A percentile compares a stretch with the other conserved stretches of the same genome.
These are phyloP conservation scores for Oryzias sinensis DNA, from an alignment of 2,797 vertebrate species.

Conservation along the genomic window DNA sequence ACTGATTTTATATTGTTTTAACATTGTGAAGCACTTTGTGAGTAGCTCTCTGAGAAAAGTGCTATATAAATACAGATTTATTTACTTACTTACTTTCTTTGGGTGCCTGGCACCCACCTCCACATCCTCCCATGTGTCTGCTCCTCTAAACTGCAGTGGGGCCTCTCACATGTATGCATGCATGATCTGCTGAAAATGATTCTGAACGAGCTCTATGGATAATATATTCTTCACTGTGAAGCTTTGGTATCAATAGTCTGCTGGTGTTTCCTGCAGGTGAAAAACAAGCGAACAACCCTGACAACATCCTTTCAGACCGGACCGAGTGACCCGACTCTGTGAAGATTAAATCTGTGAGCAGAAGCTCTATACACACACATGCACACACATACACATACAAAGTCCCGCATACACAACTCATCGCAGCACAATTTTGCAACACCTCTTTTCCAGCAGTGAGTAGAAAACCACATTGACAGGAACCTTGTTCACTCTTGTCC, in stretches of 20 bases:
- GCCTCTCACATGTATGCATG: too few relatives aligned
- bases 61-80: too few relatives aligned
- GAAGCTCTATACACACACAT: constrained; percentile 33
- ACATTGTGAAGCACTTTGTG: too few relatives aligned
- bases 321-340: constrained; percentile 60
- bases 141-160: too few relatives aligned
- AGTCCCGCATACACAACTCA: constrained; percentile 34
- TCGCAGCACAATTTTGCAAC: constrained; percentile 45
- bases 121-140: too few relatives aligned
- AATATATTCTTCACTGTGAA: constrained; percentile 7
- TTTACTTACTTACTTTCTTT: too few relatives aligned
- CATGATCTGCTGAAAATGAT: too few relatives aligned
- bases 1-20: too few relatives aligned
- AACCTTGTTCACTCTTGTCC: constrained; percentile 68
- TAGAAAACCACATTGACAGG: constrained; percentile 69
- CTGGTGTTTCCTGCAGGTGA: constrained; percentile 30
- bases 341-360: constrained; percentile 72
- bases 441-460: constrained; percentile 56
- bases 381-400: constrained; percentile 24
- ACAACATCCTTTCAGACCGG: constrained; percentile 56
- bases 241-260: constrained; percentile 38
- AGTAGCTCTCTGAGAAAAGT: too few relatives aligned
- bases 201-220: too few relatives aligned
- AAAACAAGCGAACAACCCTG: constrained; percentile 55
- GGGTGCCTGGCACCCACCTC: too few relatives aligned